Evolutionary conservation across 2,113 vertebrate species (phyloP), one percentile per base, ranked within the genome.

Genomic region (Diphyllodes magnificus): DNA sequence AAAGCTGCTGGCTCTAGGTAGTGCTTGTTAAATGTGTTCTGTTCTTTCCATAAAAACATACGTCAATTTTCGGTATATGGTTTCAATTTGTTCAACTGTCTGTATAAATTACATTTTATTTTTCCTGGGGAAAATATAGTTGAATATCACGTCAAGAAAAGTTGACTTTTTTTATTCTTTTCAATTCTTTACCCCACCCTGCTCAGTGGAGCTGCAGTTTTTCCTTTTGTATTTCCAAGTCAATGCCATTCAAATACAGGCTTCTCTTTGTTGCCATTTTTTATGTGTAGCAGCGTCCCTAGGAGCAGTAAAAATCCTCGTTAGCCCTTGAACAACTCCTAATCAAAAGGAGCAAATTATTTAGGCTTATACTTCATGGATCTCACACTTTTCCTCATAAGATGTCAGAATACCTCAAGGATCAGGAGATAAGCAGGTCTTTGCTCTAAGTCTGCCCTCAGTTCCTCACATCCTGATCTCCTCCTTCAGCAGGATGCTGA

Each of bases 161-260:
- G 27, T 33, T 59, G 78, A 79, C 17, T 72, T 75, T 72, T 82
- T 88, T 91, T n/a, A 88, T 91, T 95, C 78, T 94, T 91, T 95
- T 95, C 87, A 95, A 9, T 95, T 69, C 45, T 84, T 87, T 85
- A 87, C 91, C 91, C 93, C 94, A 82, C 95, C 91, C 96, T 85
- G 17, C 70, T 87, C 77, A 69, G 40, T n/a, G 6, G 56, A 92
- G 64, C 54, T 95, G 76, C 71, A 96, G 60, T 88, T 96, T 97
- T 97, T 96, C 95, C 94, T 96, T 97, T 93, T 93, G 72, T 83
- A 86, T 88, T 95, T 96, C 95, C 96, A 97, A 97, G 90, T 75
- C 76, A 71, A 51, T 96, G 79, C 90, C 93, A 95, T 92, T 76
- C 88, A 86, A 95, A 75, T 15, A 78, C 88, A 95, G 44, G 17